phyloP scores from a whole-genome alignment of 2,113 vertebrate species.

The Pithys albifrons region DNA sequence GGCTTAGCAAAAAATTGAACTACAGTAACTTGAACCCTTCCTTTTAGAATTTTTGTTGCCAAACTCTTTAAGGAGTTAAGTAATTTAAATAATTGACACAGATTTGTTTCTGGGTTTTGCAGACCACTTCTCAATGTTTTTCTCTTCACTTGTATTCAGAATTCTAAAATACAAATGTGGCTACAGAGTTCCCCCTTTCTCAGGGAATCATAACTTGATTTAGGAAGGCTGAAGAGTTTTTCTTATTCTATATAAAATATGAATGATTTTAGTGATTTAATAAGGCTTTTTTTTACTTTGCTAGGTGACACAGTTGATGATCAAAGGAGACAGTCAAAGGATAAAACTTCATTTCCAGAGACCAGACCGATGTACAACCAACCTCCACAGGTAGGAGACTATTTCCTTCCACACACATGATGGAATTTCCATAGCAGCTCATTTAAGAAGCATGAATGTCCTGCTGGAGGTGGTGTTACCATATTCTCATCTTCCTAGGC shows the following conservation, averaged over 20 bases:
- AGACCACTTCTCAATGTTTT: background rate
- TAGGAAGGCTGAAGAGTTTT: background rate
- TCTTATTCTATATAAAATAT: background rate
- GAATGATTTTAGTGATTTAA: background rate
- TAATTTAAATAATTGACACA: background rate
- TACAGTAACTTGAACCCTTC: background rate
- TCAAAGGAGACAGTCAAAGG: slow-evolving; percentile 64
- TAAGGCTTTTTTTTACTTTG: background rate
- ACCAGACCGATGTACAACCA: slow-evolving; percentile 73
- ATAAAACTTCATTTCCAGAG: slow-evolving; percentile 42
- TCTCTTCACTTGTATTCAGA: background rate
- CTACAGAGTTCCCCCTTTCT: background rate
- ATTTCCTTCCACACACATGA: background rate
- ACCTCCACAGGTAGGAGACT: slow-evolving; percentile 78
- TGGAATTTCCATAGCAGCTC: background rate
- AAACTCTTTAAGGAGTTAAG: background rate
- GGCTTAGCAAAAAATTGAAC: background rate
- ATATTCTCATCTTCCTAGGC: background rate
- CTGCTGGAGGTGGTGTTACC: background rate
- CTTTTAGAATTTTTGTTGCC: background rate
- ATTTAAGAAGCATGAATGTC: background rate
- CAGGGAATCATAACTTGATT: background rate
- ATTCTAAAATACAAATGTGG: background rate
- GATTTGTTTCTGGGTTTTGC: background rate
- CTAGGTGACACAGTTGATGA: slow-evolving; percentile 85